These are phyloP conservation scores for Dendrolimus pini DNA, from an alignment of 2,888 invertebrate genomes.

Conservation along the genomic window DNA sequence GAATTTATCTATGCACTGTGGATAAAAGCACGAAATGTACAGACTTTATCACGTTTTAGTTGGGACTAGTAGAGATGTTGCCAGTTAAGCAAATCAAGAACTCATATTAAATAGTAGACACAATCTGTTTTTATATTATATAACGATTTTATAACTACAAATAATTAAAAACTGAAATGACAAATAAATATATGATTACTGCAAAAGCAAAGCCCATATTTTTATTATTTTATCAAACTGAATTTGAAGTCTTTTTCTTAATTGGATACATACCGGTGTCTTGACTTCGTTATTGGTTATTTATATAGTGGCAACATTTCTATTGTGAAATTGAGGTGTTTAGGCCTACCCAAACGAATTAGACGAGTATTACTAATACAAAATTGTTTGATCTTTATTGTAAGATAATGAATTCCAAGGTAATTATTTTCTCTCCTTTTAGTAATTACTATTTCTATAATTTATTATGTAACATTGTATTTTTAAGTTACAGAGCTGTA, in stretches of 20 bases:
- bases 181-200: no score
- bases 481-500: constrained; percentile 60
- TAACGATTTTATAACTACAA: no score
- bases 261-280: no score
- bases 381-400: constrained; percentile 25
- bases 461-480: constrained; percentile 50
- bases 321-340: neutral
- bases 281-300: no score
- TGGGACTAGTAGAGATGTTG: no score
- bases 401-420: constrained; percentile 36
- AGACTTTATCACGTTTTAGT: constrained; percentile 5
- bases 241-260: no score
- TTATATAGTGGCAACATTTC: neutral
- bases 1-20: constrained; percentile 47
- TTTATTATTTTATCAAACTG: no score
- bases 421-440: constrained; percentile 36
- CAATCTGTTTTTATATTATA: no score
- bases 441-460: constrained; percentile 34
- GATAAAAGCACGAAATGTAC: constrained; percentile 43
- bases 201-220: no score
- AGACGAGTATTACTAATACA: constrained; percentile 28
- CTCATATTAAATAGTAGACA: no score
- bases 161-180: no score
- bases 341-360: constrained; percentile 8
- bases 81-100: no score